Evolutionary conservation across 2,113 vertebrate genomes (phyloP), one percentile per base, ranked within the genome.

Genomic region (Heterotilapia buettikoferi): DNA sequence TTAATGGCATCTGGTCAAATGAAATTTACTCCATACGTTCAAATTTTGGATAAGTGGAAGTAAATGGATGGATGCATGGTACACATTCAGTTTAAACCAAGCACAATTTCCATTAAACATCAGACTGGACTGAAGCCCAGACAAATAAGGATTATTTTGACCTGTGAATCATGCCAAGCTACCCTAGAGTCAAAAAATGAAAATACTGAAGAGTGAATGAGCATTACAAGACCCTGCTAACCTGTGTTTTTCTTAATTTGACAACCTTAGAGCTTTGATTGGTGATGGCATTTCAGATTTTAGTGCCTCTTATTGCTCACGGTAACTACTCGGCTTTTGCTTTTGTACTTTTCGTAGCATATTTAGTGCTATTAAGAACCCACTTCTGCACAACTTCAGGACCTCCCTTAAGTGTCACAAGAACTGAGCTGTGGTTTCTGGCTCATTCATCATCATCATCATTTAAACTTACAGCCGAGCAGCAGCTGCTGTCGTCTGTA

Each of bases 401-500:
- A 18, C 68, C 21, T 26, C 40, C 40, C 1, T 14, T 11, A 26
- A 18, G 40, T 3, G 61, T 66, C 61, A 66, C 0, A 7, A n/a
- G 61, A 38, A 0, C 61, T 54, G 13, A n/a, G 52, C 21, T n/a
- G 10, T 47, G 24, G 45, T 36, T 83, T 83, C 26, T 52, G 19
- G 6, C 11, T 36, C 19, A 8, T 38, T 52, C 5, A 0, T 13
- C 21, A 31, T 47, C 47, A 26, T 26, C 12, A 14, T 84, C 1
- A 9, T 71, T 9, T 84, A n/a, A 40, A 92, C 97, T 91, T 97
- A 99, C 98, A 98, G 50, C 98, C 97, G 90, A 99, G 98, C 29
- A 99, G 97, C 50, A 97, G 98, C 96, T 94, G 97, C 94, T 97
- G 98, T 40, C 96, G 97, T 78, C 95, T 93, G 94, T 97, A 99